Conservation (phyloP, 35 echinoderm and acorn worm species). For the Hemicentrotus pulcherrimus region DNA sequence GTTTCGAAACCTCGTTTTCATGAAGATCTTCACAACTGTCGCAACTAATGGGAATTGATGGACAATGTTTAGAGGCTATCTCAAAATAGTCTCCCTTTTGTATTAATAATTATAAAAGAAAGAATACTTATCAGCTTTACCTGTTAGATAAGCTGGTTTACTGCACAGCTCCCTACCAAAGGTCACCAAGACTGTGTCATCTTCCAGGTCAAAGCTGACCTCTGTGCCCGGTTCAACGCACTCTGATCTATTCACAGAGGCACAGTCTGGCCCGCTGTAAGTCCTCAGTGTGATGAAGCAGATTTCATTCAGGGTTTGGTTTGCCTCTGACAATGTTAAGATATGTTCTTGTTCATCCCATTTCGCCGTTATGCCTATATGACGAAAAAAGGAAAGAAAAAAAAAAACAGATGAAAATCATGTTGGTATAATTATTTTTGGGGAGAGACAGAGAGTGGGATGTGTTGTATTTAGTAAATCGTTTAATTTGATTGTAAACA, state of each 20-base stretch:
- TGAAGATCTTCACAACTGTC: no score
- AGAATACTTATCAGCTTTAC: background rate
- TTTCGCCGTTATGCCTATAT: background rate
- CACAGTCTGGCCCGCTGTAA: background rate
- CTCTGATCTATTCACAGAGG: background rate
- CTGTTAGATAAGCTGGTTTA: background rate
- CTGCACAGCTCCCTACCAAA: background rate
- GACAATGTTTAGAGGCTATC: no score
- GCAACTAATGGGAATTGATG: no score
- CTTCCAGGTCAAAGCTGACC: no score
- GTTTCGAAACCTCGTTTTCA: no score
- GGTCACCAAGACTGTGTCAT: background rate
- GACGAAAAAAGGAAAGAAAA: background rate
- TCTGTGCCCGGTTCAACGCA: background rate
- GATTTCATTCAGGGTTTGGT: background rate
- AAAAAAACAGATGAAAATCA: no score
- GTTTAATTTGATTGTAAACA: no score
- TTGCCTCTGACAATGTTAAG: background rate
- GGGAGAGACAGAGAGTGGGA: no score
- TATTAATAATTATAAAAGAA: no score
- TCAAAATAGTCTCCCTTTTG: no score
- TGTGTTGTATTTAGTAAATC: no score
- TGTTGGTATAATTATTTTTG: no score
- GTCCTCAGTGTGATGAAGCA: background rate
- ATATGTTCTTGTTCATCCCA: background rate